Base-by-base conservation (phyloP, 1,140 invertebrate species). In the Brachionus paranguensis region DNA sequence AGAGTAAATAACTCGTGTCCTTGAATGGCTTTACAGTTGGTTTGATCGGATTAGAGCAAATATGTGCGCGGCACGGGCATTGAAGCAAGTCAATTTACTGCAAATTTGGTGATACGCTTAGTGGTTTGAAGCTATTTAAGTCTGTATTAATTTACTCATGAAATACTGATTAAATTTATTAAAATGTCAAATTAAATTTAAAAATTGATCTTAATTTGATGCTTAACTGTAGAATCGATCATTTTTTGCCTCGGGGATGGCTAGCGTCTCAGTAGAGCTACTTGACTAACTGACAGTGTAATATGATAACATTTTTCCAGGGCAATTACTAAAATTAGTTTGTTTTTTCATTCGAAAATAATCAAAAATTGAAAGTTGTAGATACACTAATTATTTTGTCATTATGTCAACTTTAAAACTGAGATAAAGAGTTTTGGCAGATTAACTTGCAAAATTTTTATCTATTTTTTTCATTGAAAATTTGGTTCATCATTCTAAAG, bases 61-160 rank as follows among this genome's bases (percentile, higher is more conserved):
- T 17, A 43, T 17, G n/a, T 41, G n/a, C 4, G 29, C 33, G 29
- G 37, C 43, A 17, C 2, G 10, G 41, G 11, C 2, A 43, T 43
- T 72, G 68, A 72, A 72, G 68, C 68, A 45, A 43, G 68, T 72
- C 17, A 72, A 72, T 68, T 72, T 41, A 72, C 41, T 72, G 68
- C 37, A 72, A 72, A 72, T 45, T 68, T 68, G 2, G 8, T 65
- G 65, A 68, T 68, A 68, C n/a, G 65, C 65, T 68, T 68, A 3
- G 11, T 29, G 65, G 24, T 33, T 33, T 68, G 10, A 68, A n/a
- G 27, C 27, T 68, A 33, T 68, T 68, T 68, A 24, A 60, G 53
- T 60, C 53, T 60, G 7, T 20, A 17, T 27, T 60, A 60, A 60
- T 60, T 60, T 24, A 60, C 53, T 60, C 53, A 60, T 60, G 17